Evolutionary conservation across 2,888 invertebrate species (phyloP), one percentile per base, ranked within the genome.

Genomic region (Pharmacophagus antenor): DNA sequence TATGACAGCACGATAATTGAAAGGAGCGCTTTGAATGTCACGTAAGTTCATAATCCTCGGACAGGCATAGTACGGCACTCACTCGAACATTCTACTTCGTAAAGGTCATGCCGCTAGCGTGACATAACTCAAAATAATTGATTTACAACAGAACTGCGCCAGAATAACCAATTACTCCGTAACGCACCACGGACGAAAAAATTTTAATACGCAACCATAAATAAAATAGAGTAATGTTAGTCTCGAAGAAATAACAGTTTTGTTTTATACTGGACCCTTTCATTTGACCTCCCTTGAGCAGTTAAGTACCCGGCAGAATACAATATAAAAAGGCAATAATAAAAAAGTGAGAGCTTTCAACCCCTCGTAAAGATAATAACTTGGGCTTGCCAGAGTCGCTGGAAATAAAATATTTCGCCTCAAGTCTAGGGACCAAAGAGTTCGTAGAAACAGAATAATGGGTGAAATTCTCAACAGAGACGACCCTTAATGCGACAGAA

Each of bases 331-430:
- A 74, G 75, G 79, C 76, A 80, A 84, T 83, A 83, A 82, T 79
- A 85, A 80, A 83, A 84, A 85, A 84, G 74, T 78, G 82, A 77
- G 79, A 80, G 83, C 82, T 85, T 82, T 85, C 80, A 86, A 81
- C 83, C 84, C 85, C 84, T 87, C 85, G 79, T 87, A 85, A 85
- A 85, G 84, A 87, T 86, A 85, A 85, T 85, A 84, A 83, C 81
- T 76, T 63, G 72, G 76, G 77, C 71, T 71, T 71, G 73, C 71
- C 71, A 70, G 70, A 78, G 73, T 76, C 77, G 74, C 72, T 71
- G 72, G 63, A 71, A 70, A 73, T 77, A 74, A 77, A 80, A 70
- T 71, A 70, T 70, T 61, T 61, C 61, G 61, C 61, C 63, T 61
- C 50, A 74, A 76, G 67, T 72, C 73, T 67, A 63, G 67, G 57